Base-by-base conservation (phyloP, 1,140 invertebrate genomes). In the Planococcus citri region DNA sequence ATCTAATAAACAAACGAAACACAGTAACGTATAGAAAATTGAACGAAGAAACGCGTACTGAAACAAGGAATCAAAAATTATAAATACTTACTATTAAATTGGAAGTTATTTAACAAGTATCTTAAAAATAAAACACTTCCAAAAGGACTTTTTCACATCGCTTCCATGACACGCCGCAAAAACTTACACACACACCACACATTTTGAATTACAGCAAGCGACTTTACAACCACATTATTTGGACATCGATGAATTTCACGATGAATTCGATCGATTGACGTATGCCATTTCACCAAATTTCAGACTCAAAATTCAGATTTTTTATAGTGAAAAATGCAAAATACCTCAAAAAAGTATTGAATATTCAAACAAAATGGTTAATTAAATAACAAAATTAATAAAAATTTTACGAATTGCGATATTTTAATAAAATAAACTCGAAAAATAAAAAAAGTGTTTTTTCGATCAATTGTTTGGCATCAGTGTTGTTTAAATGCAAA, bases 111-210 rank as follows among this genome's bases (percentile, higher is more conserved):
- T 51, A 17, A 14, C 3, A 14, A 17, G 17, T 9, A 9, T 17
- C 41, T 51, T 51, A 51, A 17, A 51, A 51, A 17, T 51, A 51
- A 51, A 51, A 17, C 10, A 6, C 3, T 51, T 51, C 10, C 41
- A n/a, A 17, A 9, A 51, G 29, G 12, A n/a, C 41, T 51, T 51
- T 51, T 33, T 33, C 29, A 33, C 41, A 20, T 17, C 4, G 41
- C n/a, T 51, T 17, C 41, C 41, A 51, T 51, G 41, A 51, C 41
- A 51, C 41, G 41, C 41, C 41, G 41, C 41, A 51, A 51, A 51
- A n/a, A n/a, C n/a, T n/a, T n/a, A 51, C 41, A 51, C 41, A 51
- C 41, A 51, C 41, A 51, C 41, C 41, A 17, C 17, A 17, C 17
- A 3, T 14, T 6, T 51, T 51, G 41, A 9, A 17, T 51, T 51